phyloP scores from a whole-genome alignment of 2,797 vertebrate species.

The Oceanodroma leucorhoa region DNA sequence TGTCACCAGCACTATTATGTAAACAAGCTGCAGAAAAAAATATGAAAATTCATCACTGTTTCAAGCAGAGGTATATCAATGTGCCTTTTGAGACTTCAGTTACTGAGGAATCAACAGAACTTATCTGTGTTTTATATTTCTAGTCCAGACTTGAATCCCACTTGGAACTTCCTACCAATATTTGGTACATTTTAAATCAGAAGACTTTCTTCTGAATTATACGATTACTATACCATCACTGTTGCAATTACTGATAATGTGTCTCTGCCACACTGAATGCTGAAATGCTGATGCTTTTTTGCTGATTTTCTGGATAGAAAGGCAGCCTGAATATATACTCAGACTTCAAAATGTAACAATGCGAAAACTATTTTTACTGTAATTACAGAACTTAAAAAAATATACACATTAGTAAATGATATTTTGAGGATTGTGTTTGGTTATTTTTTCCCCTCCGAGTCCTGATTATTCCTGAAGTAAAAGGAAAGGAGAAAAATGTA shows the following conservation, averaged over 20 bases:
- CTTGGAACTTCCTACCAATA: not conserved
- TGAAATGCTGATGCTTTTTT: not conserved
- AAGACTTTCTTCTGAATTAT: not conserved
- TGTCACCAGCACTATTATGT: not conserved
- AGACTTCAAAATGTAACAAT: not conserved
- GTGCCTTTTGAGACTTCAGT: not conserved
- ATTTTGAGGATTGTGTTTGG: not conserved
- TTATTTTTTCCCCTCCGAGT: not conserved
- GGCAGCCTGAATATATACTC: not conserved
- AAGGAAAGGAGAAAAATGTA: not conserved
- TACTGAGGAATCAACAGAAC: not conserved
- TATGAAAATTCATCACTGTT: not conserved
- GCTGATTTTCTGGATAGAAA: not conserved
- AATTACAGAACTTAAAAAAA: not conserved
- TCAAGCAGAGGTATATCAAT: not conserved
- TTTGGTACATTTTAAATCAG: not conserved
- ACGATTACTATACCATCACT: not conserved
- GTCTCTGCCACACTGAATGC: not conserved
- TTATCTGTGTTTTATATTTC: not conserved
- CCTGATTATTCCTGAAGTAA: not conserved
- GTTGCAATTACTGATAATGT: not conserved
- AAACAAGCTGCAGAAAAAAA: not conserved
- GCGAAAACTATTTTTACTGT: not conserved
- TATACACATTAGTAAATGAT: not conserved
- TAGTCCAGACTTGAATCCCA: not conserved